phyloP scores from a whole-genome alignment of 2,888 invertebrate species.

The Reticulitermes lucifugus region DNA sequence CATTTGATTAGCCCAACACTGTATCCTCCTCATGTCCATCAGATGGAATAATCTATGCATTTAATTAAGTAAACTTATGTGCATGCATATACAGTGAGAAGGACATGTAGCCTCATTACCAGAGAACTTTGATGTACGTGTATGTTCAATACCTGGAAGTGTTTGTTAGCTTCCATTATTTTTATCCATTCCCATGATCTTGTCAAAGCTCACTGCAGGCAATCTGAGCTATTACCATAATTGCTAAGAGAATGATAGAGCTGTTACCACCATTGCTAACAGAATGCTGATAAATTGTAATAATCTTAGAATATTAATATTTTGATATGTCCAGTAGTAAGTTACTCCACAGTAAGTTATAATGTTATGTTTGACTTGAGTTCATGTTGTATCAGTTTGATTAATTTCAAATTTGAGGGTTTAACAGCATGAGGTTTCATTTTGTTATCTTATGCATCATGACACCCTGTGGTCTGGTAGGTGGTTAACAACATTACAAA shows the following conservation, averaged over 20 bases:
- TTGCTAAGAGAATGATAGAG: background rate
- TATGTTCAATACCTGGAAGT: background rate
- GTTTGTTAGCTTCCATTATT: background rate
- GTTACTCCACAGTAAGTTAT: background rate
- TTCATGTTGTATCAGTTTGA: background rate
- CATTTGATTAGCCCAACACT: constrained; percentile 2
- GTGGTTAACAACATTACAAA: too few relatives aligned
- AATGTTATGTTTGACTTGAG: background rate
- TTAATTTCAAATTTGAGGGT: too few relatives aligned
- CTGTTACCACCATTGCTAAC: background rate
- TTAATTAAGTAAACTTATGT: background rate
- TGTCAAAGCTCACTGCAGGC: background rate
- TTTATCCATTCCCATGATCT: background rate
- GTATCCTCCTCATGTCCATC: background rate
- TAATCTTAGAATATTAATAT: background rate
- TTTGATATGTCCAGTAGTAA: background rate
- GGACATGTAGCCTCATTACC: background rate
- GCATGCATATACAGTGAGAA: background rate
- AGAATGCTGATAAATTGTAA: background rate
- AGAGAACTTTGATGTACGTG: background rate
- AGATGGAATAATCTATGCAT: background rate
- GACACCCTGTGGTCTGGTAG: too few relatives aligned
- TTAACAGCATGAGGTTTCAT: too few relatives aligned
- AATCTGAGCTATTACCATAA: background rate
- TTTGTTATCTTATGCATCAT: too few relatives aligned